These are phyloP conservation scores for Anoplophora glabripennis DNA, from an alignment of 1,140 invertebrate species.

Conservation along the genomic window DNA sequence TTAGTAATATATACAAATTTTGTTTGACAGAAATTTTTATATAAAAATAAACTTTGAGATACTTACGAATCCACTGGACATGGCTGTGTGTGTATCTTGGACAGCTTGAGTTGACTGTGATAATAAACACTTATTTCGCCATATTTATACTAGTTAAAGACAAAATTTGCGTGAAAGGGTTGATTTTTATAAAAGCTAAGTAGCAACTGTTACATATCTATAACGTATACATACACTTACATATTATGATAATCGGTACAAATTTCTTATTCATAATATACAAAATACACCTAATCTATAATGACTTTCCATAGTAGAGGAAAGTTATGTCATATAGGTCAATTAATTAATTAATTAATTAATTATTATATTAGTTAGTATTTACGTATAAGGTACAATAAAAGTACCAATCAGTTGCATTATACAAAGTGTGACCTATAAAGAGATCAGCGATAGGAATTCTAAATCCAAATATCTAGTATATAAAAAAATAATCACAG, in stretches of 20 bases:
- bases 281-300: not conserved
- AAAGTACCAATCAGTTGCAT: no score
- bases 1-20: no score
- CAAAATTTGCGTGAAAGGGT: slow-evolving; percentile 34
- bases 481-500: no score
- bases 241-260: slow-evolving; percentile 1
- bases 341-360: not conserved
- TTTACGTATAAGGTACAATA: no score
- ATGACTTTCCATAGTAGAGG: slow-evolving; percentile 5
- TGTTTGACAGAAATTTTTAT: no score
- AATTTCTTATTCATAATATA: not conserved
- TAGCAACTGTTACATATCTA: not conserved
- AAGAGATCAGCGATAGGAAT: no score
- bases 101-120: slow-evolving; percentile 35
- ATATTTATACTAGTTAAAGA: slow-evolving; percentile 31
- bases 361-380: no score
- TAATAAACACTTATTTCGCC: slow-evolving; percentile 19
- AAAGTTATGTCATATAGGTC: slow-evolving; percentile 6
- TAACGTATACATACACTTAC: not conserved
- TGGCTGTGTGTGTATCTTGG: slow-evolving; percentile 30
- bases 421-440: no score
- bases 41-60: not conserved
- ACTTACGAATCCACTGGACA: slow-evolving; percentile 35
- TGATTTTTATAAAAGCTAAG: not conserved
- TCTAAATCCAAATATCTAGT: no score